Percentiles rank a stretch among this genome's conserved stretches.
Conservation (phyloP, 2,113 vertebrate species). For the Uria lomvia region DNA sequence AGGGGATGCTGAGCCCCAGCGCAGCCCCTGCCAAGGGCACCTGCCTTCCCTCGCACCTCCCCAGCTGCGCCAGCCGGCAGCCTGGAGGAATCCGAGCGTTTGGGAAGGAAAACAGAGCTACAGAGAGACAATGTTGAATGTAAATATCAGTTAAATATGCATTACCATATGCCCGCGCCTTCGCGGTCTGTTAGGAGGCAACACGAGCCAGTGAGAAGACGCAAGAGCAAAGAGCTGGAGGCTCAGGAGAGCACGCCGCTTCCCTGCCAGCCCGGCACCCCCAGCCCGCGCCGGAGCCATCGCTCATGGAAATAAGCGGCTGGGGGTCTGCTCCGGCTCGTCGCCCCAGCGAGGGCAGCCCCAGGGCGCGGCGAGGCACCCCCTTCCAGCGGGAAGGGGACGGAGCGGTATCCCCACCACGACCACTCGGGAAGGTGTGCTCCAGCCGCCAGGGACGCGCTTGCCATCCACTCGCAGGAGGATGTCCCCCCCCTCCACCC, state of each 20-base stretch:
- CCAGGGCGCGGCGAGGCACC: accelerated
- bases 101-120: constrained; percentile 65
- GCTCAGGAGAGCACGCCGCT: neutral
- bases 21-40: neutral
- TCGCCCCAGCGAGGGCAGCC: neutral
- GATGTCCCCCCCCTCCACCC: too few relatives aligned
- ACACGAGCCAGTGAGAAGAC: constrained; percentile 13
- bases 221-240: constrained; percentile 32
- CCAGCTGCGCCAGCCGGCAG: constrained; percentile 6
- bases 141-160: constrained; percentile 77
- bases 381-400: accelerated
- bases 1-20: neutral
- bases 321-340: neutral
- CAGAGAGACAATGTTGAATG: constrained; percentile 69
- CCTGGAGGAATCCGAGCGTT: constrained; percentile 33
- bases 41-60: neutral
- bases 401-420: accelerated
- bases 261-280: constrained; percentile 27
- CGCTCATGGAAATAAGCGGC: neutral
- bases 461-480: too few relatives aligned
- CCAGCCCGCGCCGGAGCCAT: neutral
- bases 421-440: accelerated
- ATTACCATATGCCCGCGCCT: constrained; percentile 72
- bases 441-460: neutral
- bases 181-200: constrained; percentile 38